Evolutionary conservation across 2,797 vertebrate species (phyloP), one percentile per base, ranked within the genome.

Genomic region (Falco rusticolus): DNA sequence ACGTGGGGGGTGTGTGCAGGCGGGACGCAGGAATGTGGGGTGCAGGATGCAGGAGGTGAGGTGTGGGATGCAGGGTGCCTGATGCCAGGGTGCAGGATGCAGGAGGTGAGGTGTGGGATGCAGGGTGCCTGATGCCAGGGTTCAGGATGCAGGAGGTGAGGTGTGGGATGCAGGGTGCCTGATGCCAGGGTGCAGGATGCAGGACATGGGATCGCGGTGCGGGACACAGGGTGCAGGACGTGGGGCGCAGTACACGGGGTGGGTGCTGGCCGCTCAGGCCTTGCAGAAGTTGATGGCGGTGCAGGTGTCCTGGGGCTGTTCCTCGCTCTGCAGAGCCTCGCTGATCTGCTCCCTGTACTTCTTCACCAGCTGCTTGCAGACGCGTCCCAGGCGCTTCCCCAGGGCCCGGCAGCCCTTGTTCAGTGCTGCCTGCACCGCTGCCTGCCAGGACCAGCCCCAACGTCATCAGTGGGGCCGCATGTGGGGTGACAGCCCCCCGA

Each of bases 321-420:
- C 64, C 2, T n/a, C 68, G 0, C 83, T 41, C 56, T 76, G 66
- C 76, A 96, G 83, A 10, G 8, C 85, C 6, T 70, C 13, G 0
- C 1, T 29, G 34, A 96, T 60, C 90, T 84, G 39, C 0, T 47
- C 33, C 37, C 2, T 5, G 71, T 29, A 70, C n/a, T 54, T 71
- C 1, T 9, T 87, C 60, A 93, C 26, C 60, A 95, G 5, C 22
- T 0, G 0, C 61, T 39, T 65, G 76, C 96, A 96, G 13, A 0
- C 37, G 0, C 6, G 1, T 25, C 60, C 41, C 63, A 13, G 0
- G 8, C 0, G 0, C 21, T 9, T 57, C 28, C 82, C 59, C 59
- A 80, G 3, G 1, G 0, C 0, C 24, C 1, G 33, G 72, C 95
- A 96, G 20, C 6, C 56, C 25, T 65, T 78, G 20, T 2, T 5